Base-by-base conservation (phyloP, 2,888 invertebrate species). In the Stegana nigrithorax region DNA sequence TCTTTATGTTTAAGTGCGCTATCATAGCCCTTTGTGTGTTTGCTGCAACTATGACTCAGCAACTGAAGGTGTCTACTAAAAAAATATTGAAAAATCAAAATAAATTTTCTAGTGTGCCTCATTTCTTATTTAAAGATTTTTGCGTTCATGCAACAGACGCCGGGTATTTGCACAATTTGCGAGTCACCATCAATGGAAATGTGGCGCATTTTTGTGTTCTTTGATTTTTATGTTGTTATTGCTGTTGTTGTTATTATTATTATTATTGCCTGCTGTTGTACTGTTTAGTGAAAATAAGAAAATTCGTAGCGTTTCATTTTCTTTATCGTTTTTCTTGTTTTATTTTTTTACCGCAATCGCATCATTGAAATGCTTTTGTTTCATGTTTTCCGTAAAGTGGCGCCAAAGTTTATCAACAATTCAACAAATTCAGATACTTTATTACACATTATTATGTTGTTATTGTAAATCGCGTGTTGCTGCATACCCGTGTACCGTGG, bases 371-470 rank as follows among this genome's bases (percentile, higher is more conserved):
- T 55, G 29, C 12, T 51, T 67, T 71, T 60, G 67, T 78, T 73
- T 71, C 73, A 71, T 69, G 66, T 74, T 73, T 67, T 69, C 65
- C 69, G 66, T 75, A 68, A 73, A 80, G 81, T 81, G 78, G 78
- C 78, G 78, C 81, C 80, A 78, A 75, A 78, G 76, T 78, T 80
- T 80, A 78, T 78, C 81, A 81, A 80, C 78, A 80, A 80, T 73
- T 75, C 76, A 78, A 80, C 81, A 79, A 79, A 80, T 78, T 78
- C 63, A 60, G 68, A 69, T 75, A 75, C 74, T 78, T 78, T 81
- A 81, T 78, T 72, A 78, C 81, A 73, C 76, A 80, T 81, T 73
- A 81, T 80, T 80, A 73, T 78, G 69, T 69, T 81, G 65, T 67
- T 67, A 75, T 71, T 79, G 68, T 67, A 67, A 69, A 76, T 76